A percentile compares a stretch with the other conserved stretches of the same genome.
Evolutionary conservation across 1,140 invertebrate species (phyloP).

Genomic region (Phortica variegata): DNA sequence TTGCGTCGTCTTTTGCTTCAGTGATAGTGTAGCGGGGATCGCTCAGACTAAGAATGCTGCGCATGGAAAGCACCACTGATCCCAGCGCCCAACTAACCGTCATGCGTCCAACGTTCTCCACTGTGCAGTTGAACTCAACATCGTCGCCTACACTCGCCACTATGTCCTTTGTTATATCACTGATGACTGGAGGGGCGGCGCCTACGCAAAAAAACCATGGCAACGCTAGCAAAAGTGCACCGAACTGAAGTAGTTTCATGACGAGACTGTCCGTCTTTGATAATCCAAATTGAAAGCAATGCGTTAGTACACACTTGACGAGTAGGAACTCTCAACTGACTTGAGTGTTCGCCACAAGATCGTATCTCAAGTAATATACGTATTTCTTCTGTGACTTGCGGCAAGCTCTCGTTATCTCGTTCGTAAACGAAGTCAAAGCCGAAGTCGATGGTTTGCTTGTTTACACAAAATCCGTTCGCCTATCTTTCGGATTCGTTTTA

Average conservation of each 20-base stretch:
- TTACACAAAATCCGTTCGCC: too few relatives aligned
- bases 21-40: slow-evolving; percentile 72
- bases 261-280: not conserved
- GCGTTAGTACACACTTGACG: too few relatives aligned
- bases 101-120: slow-evolving; percentile 74
- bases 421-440: too few relatives aligned
- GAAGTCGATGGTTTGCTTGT: too few relatives aligned
- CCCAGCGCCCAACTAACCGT: slow-evolving; percentile 73
- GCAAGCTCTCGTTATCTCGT: too few relatives aligned
- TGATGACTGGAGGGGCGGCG: slow-evolving; percentile 67
- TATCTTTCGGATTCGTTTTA: too few relatives aligned
- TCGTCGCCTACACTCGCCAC: slow-evolving; percentile 77
- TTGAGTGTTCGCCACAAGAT: too few relatives aligned
- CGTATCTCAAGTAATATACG: too few relatives aligned
- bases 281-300: not conserved
- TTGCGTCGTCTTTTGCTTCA: slow-evolving; percentile 62
- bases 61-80: slow-evolving; percentile 63
- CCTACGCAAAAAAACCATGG: not conserved
- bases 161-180: slow-evolving; percentile 75
- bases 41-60: slow-evolving; percentile 69
- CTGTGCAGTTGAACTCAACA: slow-evolving; percentile 75
- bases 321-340: not conserved
- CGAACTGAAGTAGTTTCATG: not conserved
- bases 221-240: not conserved
- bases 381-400: too few relatives aligned